Base-by-base conservation (phyloP, 2,888 invertebrate genomes). In the Habroteleia sp. region DNA sequence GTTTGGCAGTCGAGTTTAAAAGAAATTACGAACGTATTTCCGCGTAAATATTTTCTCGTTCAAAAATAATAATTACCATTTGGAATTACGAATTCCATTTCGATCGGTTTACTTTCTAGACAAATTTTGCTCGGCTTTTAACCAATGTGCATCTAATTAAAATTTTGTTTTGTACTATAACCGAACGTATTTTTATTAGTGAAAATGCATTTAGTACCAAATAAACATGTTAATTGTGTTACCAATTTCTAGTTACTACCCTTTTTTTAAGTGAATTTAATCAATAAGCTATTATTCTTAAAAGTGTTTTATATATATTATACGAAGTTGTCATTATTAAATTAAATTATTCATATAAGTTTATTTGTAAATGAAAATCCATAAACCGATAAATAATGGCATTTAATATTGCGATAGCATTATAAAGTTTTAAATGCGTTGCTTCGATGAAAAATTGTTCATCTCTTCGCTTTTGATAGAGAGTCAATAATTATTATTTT, bases 41-140 rank as follows among this genome's bases (percentile, higher is more conserved):
- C 7, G n/a, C 8, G 17, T 4, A 42, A 41, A 41, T 39, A 10
- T 56, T 11, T 31, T 16, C 23, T 17, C 41, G 8, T 35, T 27
- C 58, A 6, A 60, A 46, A 46, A 46, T 44, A 33, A 33, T n/a
- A n/a, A n/a, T n/a, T n/a, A n/a, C 10, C 3, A 0, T n/a, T n/a
- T 8, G 23, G 5, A 42, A 56, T 56, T 33, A 33, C 20, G 11
- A 41, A 41, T 20, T 10, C 8, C 31, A 20, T 11, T 56, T 54
- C 2, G 1, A 16, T 52, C n/a, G 52, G 4, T 37, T 37, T 14
- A 14, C 2, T 37, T 1, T 2, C 8, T 6, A 8, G 7, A 23
- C 3, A 39, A 39, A 16, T 52, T 37, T 8, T 7, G 2, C 2
- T 8, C 14, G 6, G 4, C 35, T 7, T n/a, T 8, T 1, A 16